Percentiles rank a stretch among this genome's conserved stretches.
phyloP scores from a whole-genome alignment of 2,113 vertebrate species.

The Syngnathus floridae region DNA sequence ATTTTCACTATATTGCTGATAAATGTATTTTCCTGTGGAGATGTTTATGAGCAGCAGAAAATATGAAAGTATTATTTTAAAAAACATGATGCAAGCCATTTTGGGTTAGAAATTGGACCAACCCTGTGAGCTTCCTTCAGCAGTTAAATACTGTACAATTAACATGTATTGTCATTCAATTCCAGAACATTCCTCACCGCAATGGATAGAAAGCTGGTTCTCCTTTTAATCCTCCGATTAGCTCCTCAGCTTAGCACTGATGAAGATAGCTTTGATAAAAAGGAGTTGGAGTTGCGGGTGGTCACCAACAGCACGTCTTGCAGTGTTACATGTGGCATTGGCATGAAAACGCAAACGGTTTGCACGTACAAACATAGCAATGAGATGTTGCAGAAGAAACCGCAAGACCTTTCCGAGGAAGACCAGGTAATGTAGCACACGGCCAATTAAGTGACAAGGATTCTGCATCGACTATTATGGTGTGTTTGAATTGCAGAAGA shows the following conservation, averaged over 20 bases:
- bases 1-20: too few relatives aligned
- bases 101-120: too few relatives aligned
- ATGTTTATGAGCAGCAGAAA: too few relatives aligned
- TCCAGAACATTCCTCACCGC: not conserved
- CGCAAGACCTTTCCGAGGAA: fast-evolving
- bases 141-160: not conserved
- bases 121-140: not conserved
- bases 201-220: not conserved
- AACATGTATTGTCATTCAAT: not conserved
- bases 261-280: not conserved
- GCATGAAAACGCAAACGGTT: conserved; percentile 68
- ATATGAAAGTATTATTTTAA: too few relatives aligned
- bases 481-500: conserved; percentile 1
- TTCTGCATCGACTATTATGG: not conserved
- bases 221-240: conserved; percentile 5
- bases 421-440: not conserved
- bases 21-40: too few relatives aligned
- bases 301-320: conserved; percentile 66
- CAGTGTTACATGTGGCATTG: conserved; percentile 82
- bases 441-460: not conserved
- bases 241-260: not conserved
- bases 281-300: conserved; percentile 38
- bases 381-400: conserved; percentile 14
- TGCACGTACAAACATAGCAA: conserved; percentile 60
- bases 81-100: too few relatives aligned